Conservation (phyloP, 2,113 vertebrate species). For the Sinocyclocheilus rhinocerous region DNA sequence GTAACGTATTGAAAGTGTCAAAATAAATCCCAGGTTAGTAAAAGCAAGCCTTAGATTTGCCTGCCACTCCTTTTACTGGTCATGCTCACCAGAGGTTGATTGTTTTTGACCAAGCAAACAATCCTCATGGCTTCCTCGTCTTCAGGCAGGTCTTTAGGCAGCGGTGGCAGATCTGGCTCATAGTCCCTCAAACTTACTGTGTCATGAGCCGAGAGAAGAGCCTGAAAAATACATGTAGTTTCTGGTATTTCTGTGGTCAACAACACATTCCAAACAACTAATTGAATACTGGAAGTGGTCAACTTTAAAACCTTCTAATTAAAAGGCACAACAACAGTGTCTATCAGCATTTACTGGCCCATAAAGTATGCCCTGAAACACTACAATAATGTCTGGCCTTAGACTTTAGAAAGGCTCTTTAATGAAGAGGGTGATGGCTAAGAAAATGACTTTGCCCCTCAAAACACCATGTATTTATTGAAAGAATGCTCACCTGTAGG, state of each 20-base stretch:
- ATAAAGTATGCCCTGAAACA: not conserved
- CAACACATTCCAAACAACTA: conserved; percentile 9
- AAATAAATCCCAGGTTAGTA: conserved; percentile 31
- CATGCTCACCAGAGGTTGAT: conserved; percentile 89
- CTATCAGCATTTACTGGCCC: not conserved
- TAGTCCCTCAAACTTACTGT: conserved; percentile 91
- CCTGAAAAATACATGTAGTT: conserved; percentile 71
- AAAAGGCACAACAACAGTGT: not conserved
- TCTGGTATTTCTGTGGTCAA: not conserved
- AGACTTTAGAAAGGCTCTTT: not conserved
- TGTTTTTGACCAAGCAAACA: conserved; percentile 95
- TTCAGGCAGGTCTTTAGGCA: conserved; percentile 86
- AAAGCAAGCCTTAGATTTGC: conserved; percentile 26
- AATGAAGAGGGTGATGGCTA: not conserved
- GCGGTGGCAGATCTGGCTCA: conserved; percentile 85
- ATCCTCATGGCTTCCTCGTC: conserved; percentile 93
- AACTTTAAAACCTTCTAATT: not conserved
- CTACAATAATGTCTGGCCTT: not conserved
- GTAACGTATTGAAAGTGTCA: not conserved
- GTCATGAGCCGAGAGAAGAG: conserved; percentile 90
- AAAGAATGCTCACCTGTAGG: conserved; percentile 79
- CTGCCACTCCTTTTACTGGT: not conserved
- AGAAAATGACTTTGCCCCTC: not conserved
- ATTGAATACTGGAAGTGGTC: not conserved
- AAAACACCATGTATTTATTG: not conserved